These are phyloP conservation scores for Tribolium castaneum DNA, from an alignment of 1,140 invertebrate genomes.

Conservation along the genomic window DNA sequence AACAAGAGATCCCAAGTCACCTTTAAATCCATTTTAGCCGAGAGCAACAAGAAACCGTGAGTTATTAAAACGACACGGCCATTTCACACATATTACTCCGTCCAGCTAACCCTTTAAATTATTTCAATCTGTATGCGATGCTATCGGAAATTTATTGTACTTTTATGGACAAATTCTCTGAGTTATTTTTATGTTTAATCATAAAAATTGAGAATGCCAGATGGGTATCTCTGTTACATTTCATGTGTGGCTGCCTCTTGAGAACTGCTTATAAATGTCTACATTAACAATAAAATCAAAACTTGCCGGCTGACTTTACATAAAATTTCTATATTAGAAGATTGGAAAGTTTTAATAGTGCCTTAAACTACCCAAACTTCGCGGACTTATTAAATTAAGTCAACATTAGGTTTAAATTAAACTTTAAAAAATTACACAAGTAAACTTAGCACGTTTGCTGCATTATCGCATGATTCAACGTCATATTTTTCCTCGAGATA, in stretches of 20 bases:
- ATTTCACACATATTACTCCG: slow-evolving; percentile 8
- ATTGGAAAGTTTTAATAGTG: slow-evolving; percentile 14
- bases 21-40: slow-evolving; percentile 43
- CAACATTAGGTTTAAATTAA: not conserved
- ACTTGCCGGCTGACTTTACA: not conserved
- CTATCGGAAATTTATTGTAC: slow-evolving; percentile 7
- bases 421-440: not conserved
- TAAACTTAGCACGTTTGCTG: not conserved
- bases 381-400: not conserved
- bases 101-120: slow-evolving; percentile 10
- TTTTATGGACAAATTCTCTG: slow-evolving; percentile 25
- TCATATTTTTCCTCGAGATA: not conserved
- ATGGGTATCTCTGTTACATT: slow-evolving; percentile 19
- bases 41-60: slow-evolving; percentile 42
- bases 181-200: slow-evolving; percentile 21
- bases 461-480: not conserved
- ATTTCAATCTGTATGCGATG: slow-evolving; percentile 6
- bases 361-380: not conserved
- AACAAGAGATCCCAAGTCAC: slow-evolving; percentile 45
- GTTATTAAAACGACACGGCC: slow-evolving; percentile 43
- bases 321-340: not conserved
- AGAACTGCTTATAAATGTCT: slow-evolving; percentile 6
- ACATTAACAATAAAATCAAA: slow-evolving; percentile 23
- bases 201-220: slow-evolving; percentile 21
- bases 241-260: slow-evolving; percentile 1